Evolutionary conservation across 2,113 vertebrate genomes (phyloP).

Genomic region (Haemorhous mexicanus): DNA sequence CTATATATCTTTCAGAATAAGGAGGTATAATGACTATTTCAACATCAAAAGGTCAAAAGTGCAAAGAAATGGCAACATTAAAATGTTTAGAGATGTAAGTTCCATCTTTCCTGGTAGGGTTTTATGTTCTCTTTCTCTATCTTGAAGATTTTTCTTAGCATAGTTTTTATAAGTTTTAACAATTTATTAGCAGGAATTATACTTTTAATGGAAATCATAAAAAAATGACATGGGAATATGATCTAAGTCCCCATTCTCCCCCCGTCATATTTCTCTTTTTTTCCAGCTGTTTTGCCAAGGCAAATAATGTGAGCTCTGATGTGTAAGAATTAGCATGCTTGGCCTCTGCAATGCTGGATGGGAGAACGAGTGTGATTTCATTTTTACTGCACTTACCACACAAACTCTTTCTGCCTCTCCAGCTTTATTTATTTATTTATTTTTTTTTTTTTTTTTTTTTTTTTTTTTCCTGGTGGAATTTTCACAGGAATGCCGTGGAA

Average conservation of each 20-base stretch:
- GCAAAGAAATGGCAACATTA: background rate
- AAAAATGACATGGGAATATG: constrained; percentile 73
- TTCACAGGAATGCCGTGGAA: background rate
- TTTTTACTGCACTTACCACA: background rate
- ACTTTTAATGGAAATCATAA: constrained; percentile 69
- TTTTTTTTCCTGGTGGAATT: background rate
- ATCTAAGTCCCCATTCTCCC: constrained; percentile 67
- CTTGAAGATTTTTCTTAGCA: constrained; percentile 47
- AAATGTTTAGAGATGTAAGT: background rate
- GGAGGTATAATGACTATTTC: background rate
- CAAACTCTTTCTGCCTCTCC: background rate
- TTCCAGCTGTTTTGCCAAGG: constrained; percentile 73
- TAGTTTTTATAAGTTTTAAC: constrained; percentile 65
- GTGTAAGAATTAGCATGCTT: constrained; percentile 67
- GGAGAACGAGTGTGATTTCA: constrained; percentile 55
- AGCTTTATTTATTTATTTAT: background rate
- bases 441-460: background rate
- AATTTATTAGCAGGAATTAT: constrained; percentile 71
- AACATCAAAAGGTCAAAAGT: background rate
- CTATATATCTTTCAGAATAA: background rate
- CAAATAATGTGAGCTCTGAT: constrained; percentile 69
- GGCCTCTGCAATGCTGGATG: constrained; percentile 6
- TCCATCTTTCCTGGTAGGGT: background rate
- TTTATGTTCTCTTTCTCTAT: background rate
- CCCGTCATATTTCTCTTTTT: constrained; percentile 68